These are phyloP conservation scores for Metacarcinus magister DNA, from an alignment of 2,888 invertebrate species.

Conservation along the genomic window DNA sequence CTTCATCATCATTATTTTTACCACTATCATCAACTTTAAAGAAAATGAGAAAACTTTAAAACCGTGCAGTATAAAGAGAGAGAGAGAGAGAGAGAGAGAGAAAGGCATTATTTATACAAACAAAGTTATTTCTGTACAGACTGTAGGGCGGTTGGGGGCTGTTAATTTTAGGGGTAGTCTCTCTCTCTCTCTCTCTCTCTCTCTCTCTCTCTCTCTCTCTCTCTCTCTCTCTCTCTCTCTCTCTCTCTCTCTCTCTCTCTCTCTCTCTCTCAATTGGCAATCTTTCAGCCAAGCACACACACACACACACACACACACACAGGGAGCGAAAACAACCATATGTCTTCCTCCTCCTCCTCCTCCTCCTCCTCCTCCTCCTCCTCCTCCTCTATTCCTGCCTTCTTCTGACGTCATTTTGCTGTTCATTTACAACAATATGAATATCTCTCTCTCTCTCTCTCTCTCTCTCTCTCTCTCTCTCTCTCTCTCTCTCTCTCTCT, in stretches of 20 bases:
- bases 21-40: not conserved
- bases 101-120: not conserved
- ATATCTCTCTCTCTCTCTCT: no score
- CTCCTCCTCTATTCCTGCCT: not conserved
- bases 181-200: not conserved
- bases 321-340: not conserved
- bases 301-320: slow-evolving; percentile 43
- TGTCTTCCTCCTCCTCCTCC: not conserved
- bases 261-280: not conserved
- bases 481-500: no score
- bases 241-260: slow-evolving; percentile 19
- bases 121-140: no score
- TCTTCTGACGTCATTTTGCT: not conserved
- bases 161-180: no score
- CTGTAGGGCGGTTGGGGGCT: no score
- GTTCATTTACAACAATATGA: not conserved
- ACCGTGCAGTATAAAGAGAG: not conserved
- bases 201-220: not conserved
- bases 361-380: slow-evolving; percentile 49
- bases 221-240: not conserved
- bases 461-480: no score
- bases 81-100: slow-evolving; percentile 38
- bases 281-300: not conserved
- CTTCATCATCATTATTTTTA: not conserved
- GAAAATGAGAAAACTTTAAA: not conserved